Evolutionary conservation across 1,140 invertebrate species (phyloP), one percentile per base, ranked within the genome.

Genomic region (Phymastichus coffea): DNA sequence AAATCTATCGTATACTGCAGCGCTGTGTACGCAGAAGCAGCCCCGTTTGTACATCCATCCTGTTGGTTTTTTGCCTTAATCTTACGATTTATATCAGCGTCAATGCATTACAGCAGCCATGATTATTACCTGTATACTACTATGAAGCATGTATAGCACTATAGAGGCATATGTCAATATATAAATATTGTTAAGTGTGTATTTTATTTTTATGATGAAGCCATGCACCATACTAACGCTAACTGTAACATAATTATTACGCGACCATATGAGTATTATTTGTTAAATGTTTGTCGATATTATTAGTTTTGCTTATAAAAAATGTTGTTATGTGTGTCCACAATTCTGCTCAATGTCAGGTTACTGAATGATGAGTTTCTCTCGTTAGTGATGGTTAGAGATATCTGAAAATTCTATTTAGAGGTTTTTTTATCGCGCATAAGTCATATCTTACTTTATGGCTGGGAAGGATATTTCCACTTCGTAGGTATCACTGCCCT

Each of bases 381-480:
- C 60, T 40, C 47, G 52, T 62, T 62, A 63, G 51, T 57, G 55
- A 62, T 41, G 22, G 23, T 63, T 63, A 59, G 30, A 33, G 4
- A 22, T 57, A 53, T 52, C 48, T 54, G 47, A 35, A 62, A 62
- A 44, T 57, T 51, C 43, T 10, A 35, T 53, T 43, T n/a, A 28
- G 22, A 49, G 41, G 51, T 70, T 53, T 38, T 15, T 54, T n/a
- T 22, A 3, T 14, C 40, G 28, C 35, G 40, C 72, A 51, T n/a
- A n/a, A 52, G 52, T 30, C 52, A 51, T 44, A n/a, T 87, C 91
- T 92, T 89, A 94, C 92, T 92, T 93, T 82, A 93, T 86, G 67
- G 92, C 88, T 69, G 91, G 92, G 85, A 95, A 95, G 70, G 89
- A 87, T 73, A 95, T 90, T 81, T 93, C 89, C 72, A 95, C 85